Evolutionary conservation across 2,888 invertebrate species (phyloP).

Genomic region (Aradus depressus): DNA sequence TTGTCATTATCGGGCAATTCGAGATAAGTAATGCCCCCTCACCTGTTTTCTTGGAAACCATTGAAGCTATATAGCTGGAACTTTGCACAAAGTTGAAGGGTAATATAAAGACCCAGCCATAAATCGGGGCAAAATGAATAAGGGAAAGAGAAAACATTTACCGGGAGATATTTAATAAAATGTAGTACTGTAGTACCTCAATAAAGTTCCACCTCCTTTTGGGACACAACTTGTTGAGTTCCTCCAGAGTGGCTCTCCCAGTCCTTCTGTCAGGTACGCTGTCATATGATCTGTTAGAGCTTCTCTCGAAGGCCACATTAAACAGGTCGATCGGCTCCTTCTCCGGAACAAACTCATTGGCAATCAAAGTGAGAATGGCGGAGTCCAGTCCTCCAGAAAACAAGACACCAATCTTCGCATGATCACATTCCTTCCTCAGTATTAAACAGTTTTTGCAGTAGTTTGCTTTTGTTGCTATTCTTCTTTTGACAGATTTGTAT

Average conservation of each 20-base stretch:
- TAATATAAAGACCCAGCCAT: no score
- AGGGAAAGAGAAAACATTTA: no score
- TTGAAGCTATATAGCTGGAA: no score
- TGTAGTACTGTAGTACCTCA: no score
- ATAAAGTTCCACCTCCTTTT: conserved; percentile 70
- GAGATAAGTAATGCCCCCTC: no score
- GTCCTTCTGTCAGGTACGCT: conserved; percentile 77
- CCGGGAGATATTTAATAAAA: no score
- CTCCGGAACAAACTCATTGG: conserved; percentile 53
- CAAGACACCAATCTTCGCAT: conserved; percentile 64
- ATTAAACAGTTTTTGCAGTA: conserved; percentile 48
- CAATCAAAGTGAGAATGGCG: conserved; percentile 72
- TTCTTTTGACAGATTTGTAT: conserved; percentile 10
- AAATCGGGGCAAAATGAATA: no score
- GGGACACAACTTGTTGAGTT: conserved; percentile 58
- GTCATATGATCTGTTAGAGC: conserved; percentile 7
- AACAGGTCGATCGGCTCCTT: conserved; percentile 73
- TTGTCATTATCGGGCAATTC: no score
- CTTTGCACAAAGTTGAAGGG: no score
- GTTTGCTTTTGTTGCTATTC: conserved; percentile 35
- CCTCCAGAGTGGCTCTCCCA: conserved; percentile 55
- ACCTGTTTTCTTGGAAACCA: no score
- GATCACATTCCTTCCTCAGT: conserved; percentile 40
- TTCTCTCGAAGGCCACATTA: conserved; percentile 81
- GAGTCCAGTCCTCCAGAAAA: conserved; percentile 99